Evolutionary conservation across 2,888 invertebrate genomes (phyloP), one percentile per base, ranked within the genome.

Genomic region (Acronicta psi): DNA sequence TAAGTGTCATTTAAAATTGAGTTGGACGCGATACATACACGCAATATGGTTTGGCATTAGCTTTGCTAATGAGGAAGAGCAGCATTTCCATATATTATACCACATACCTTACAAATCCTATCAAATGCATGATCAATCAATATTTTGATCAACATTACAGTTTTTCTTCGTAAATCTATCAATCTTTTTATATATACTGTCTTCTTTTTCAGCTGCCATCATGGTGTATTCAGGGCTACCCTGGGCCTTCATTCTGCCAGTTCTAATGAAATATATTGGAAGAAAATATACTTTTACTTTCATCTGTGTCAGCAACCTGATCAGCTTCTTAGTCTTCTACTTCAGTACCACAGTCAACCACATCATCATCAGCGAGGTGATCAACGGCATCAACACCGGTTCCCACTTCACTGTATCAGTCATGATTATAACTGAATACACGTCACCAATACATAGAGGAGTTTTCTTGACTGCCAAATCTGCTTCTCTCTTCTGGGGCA

Each of bases 381-480:
- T 83, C 14, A 69, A 67, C 7, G 79, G 81, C 5, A 52, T 68
- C 6, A 49, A 58, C 8, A 17, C 60, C 1, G 78, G 74, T 9
- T 49, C 73, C 0, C 58, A 64, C 20, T 54, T 73, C 50, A 77
- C 66, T 17, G 76, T 67, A 5, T 47, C 63, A 41, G 54, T 60
- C 0, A 57, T 71, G 43, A 63, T 71, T 8, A 58, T 66, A 17
- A 66, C 70, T 1, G 69, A 70, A 37, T 70, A 70, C 16, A 59
- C 69, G 0, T 54, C 70, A 8, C 49, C 58, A 8, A 42, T 44
- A 29, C 41, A 70, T 10, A 66, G 82, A 40, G 81, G 80, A 4
- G 34, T 79, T 13, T 77, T 77, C 40, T 50, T 80, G 31, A 69
- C 80, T 6, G 38, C 75, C 7, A 79, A 80, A 68, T 65, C 74